Conservation (phyloP, 2,888 invertebrate species). For the Ectemnius cavifrons region DNA sequence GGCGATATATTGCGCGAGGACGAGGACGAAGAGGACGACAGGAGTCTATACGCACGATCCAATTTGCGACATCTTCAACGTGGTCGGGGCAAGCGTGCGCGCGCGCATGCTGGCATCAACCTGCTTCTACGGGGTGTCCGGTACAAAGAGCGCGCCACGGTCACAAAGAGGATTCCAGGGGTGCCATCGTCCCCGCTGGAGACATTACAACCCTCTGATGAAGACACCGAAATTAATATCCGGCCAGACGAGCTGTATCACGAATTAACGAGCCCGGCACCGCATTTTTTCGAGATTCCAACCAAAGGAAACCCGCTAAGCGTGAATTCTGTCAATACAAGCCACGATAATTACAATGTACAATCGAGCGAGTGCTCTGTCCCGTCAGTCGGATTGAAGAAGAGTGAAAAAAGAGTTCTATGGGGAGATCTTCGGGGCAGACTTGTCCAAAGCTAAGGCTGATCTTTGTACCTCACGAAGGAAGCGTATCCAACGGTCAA, state of each 20-base stretch:
- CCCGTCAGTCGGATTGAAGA: no score
- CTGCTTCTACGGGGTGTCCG: conserved; percentile 56
- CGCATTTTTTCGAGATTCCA: neutral
- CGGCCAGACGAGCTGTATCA: conserved; percentile 24
- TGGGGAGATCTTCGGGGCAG: neutral
- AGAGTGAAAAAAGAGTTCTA: neutral
- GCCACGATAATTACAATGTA: conserved; percentile 12
- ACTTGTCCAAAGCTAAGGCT: no score
- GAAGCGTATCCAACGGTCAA: conserved; percentile 52
- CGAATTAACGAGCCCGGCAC: conserved; percentile 28
- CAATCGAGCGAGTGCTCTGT: no score
- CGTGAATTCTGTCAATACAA: neutral
- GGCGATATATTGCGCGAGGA: conserved; percentile 47
- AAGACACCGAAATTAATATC: conserved; percentile 47
- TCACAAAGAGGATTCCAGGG: conserved; percentile 36
- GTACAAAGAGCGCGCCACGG: conserved; percentile 59
- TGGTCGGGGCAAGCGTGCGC: no score
- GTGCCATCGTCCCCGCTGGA: conserved; percentile 31
- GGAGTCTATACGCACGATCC: conserved; percentile 53
- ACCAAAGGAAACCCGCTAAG: neutral
- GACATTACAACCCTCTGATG: conserved; percentile 19
- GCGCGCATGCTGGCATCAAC: no score
- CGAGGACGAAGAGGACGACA: conserved; percentile 3
- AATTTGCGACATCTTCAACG: conserved; percentile 66
- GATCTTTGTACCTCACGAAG: neutral